phyloP scores from a whole-genome alignment of 2,888 invertebrate species.

The Trimorus sp. region DNA sequence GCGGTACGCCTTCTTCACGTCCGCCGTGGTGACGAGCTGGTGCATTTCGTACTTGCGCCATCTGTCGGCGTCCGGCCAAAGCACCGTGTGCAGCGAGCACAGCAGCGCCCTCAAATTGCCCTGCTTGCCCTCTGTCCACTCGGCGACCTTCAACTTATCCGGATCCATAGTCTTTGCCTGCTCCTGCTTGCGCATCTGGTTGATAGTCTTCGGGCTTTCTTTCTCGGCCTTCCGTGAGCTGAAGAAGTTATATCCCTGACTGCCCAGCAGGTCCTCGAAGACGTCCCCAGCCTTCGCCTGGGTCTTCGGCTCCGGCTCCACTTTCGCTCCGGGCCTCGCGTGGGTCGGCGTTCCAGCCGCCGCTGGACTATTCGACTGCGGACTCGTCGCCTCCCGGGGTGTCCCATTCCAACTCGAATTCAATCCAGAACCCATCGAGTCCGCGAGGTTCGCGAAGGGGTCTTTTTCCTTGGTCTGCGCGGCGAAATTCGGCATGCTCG shows the following conservation, averaged over 20 bases:
- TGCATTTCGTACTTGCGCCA: conserved; percentile 98
- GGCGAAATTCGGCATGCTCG: conserved; percentile 83
- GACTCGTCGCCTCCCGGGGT: conserved; percentile 79
- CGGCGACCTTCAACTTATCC: conserved; percentile 90
- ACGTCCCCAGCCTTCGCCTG: conserved; percentile 84
- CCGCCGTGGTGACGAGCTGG: conserved; percentile 93
- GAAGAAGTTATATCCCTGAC: conserved; percentile 92
- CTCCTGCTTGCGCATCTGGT: conserved; percentile 95
- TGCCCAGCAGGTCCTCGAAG: conserved; percentile 95
- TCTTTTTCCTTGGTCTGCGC: conserved; percentile 85
- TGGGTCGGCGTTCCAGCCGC: conserved; percentile 82
- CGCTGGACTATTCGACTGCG: conserved; percentile 79
- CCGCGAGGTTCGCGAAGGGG: conserved; percentile 88
- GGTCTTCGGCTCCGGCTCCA: conserved; percentile 73
- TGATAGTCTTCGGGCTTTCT: conserved; percentile 92
- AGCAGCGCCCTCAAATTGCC: conserved; percentile 97
- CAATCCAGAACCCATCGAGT: conserved; percentile 77
- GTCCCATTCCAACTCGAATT: conserved; percentile 80
- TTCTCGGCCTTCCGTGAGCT: conserved; percentile 84
- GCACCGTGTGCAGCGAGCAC: conserved; percentile 95
- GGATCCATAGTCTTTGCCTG: conserved; percentile 95
- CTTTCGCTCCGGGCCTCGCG: conserved; percentile 78
- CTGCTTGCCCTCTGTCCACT: conserved; percentile 97
- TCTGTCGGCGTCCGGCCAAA: conserved; percentile 93
- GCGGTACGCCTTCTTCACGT: conserved; percentile 98